phyloP scores from a whole-genome alignment of 2,888 invertebrate genomes.

The Leptarthrus brevirostris region DNA sequence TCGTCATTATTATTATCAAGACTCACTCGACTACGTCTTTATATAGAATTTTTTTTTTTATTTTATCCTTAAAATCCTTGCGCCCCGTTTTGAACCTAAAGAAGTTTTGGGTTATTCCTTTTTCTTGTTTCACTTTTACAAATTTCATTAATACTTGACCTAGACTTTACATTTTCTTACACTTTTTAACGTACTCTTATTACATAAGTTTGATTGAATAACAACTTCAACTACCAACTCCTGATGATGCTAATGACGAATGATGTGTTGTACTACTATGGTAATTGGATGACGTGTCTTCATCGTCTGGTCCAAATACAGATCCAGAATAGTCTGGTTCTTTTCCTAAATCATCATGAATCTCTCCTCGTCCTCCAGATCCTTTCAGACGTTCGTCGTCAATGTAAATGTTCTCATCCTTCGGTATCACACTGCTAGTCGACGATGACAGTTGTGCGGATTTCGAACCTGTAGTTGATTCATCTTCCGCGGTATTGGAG shows the following conservation, averaged over 20 bases:
- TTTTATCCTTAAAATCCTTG: conserved; percentile 35
- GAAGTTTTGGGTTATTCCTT: conserved; percentile 25
- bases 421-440: no score
- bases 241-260: conserved; percentile 56
- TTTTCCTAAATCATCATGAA: conserved; percentile 69
- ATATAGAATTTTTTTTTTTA: conserved; percentile 33
- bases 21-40: conserved; percentile 21
- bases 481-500: no score
- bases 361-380: no score
- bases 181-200: conserved; percentile 31
- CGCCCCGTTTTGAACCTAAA: conserved; percentile 12
- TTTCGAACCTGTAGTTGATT: no score
- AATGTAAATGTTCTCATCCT: no score
- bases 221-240: conserved; percentile 22
- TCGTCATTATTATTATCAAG: conserved; percentile 21
- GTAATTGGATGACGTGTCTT: conserved; percentile 70
- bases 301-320: conserved; percentile 87
- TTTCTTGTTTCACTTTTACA: conserved; percentile 4
- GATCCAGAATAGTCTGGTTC: conserved; percentile 88
- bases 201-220: conserved; percentile 52
- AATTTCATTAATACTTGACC: conserved; percentile 33
- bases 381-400: no score
- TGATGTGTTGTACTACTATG: conserved; percentile 56
- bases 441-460: no score
- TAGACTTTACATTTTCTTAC: conserved; percentile 43